Evolutionary conservation across 2,113 vertebrate species (phyloP).

Genomic region (Morone saxatilis): DNA sequence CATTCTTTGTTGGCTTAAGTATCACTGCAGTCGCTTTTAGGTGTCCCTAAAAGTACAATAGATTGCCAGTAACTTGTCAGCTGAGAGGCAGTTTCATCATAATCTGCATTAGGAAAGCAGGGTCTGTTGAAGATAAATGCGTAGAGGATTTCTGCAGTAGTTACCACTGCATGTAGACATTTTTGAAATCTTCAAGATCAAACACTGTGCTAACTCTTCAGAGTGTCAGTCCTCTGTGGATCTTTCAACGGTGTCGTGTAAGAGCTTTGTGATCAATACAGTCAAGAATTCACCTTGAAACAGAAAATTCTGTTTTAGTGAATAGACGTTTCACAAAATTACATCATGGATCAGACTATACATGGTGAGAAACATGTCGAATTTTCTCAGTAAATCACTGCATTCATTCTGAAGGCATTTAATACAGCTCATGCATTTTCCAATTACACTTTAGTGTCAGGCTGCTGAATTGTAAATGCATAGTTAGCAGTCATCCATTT

Average conservation of each 20-base stretch:
- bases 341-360: constrained; percentile 68
- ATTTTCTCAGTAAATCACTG: constrained; percentile 36
- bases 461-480: constrained; percentile 35
- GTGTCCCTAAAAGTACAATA: constrained; percentile 11
- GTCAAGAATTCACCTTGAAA: constrained; percentile 75
- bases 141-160: constrained; percentile 13
- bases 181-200: constrained; percentile 62
- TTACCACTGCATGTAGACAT: constrained; percentile 25
- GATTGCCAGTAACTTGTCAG: constrained; percentile 14
- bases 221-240: constrained; percentile 51
- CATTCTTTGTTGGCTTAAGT: not conserved
- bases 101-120: constrained; percentile 1
- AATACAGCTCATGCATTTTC: constrained; percentile 40
- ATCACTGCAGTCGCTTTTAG: not conserved
- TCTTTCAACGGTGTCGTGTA: constrained; percentile 56
- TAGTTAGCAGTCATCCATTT: constrained; percentile 54
- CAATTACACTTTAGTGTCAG: constrained; percentile 47
- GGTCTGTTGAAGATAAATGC: constrained; percentile 19
- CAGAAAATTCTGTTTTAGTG: constrained; percentile 48
- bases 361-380: constrained; percentile 1
- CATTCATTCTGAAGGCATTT: constrained; percentile 30
- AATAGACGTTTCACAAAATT: constrained; percentile 68
- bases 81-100: constrained; percentile 33
- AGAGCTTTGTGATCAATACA: constrained; percentile 67
- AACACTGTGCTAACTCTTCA: constrained; percentile 42